phyloP scores from a whole-genome alignment of 1,140 invertebrate genomes.

The Stratiolaelaps scimitus region DNA sequence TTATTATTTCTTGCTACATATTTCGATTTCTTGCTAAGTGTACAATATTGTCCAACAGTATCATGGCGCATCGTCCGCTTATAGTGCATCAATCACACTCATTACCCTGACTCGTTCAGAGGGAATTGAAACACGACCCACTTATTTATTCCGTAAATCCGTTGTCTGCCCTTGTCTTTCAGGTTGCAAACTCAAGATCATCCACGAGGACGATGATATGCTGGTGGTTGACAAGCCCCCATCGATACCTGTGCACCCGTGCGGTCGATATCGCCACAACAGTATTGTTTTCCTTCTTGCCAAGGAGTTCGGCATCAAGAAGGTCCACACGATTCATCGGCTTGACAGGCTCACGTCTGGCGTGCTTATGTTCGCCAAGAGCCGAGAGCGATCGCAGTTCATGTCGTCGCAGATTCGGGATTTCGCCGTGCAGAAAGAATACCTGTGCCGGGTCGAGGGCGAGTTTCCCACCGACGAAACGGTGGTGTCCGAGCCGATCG shows the following conservation, averaged over 20 bases:
- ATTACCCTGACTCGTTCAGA: no score
- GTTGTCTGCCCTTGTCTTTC: slow-evolving; percentile 43
- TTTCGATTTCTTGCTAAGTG: no score
- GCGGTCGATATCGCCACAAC: slow-evolving; percentile 89
- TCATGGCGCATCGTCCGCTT: no score
- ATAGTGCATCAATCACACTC: no score
- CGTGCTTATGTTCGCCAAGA: slow-evolving; percentile 79
- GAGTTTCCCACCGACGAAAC: slow-evolving; percentile 77
- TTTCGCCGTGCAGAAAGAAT: slow-evolving; percentile 83
- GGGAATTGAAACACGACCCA: no score
- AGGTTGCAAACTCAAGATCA: slow-evolving; percentile 79
- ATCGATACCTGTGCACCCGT: slow-evolving; percentile 96
- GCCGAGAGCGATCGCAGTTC: slow-evolving; percentile 73
- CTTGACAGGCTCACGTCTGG: slow-evolving; percentile 52
- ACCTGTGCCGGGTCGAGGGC: slow-evolving; percentile 90
- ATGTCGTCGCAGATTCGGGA: slow-evolving; percentile 88
- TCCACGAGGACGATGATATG: slow-evolving; percentile 93
- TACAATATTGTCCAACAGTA: no score
- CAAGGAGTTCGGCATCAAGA: slow-evolving; percentile 86
- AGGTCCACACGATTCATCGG: slow-evolving; percentile 57
- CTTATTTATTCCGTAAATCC: no score
- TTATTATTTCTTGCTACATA: no score
- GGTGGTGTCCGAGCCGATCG: slow-evolving; percentile 77
- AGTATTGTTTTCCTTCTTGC: slow-evolving; percentile 89
- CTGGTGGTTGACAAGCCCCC: slow-evolving; percentile 99